Evolutionary conservation across 1,140 invertebrate species (phyloP).

Genomic region (Nasonia vitripennis): DNA sequence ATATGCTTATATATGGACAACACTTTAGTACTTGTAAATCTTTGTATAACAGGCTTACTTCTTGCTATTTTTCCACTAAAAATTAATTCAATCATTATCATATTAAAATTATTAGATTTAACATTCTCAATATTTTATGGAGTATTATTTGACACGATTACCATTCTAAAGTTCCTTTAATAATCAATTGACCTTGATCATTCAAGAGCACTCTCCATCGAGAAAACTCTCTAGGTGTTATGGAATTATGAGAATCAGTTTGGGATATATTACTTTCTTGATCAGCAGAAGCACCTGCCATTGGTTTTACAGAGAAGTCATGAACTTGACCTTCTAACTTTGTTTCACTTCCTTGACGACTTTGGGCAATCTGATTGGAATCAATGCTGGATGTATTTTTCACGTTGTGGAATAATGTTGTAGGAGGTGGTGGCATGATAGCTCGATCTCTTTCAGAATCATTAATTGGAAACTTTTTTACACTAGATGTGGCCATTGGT

Average conservation of each 20-base stretch:
- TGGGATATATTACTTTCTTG: conserved; percentile 10
- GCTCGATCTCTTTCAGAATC: conserved; percentile 35
- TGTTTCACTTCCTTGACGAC: neutral
- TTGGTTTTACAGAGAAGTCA: conserved; percentile 7
- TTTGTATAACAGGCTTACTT: conserved; percentile 66
- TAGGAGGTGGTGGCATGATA: conserved; percentile 62
- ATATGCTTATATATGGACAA: conserved; percentile 63
- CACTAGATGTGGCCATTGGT: conserved; percentile 59
- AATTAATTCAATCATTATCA: conserved; percentile 26
- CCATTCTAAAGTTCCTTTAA: conserved; percentile 65
- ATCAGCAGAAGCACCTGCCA: neutral
- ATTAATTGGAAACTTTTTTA: conserved; percentile 49
- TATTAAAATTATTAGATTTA: neutral
- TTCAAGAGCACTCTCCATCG: conserved; percentile 65
- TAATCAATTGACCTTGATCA: conserved; percentile 57
- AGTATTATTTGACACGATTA: conserved; percentile 41
- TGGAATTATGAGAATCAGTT: neutral
- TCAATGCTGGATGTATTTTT: neutral
- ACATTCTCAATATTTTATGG: conserved; percentile 11
- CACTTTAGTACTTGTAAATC: conserved; percentile 56
- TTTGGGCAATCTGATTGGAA: neutral
- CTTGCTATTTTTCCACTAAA: conserved; percentile 61
- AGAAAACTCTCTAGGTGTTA: conserved; percentile 55
- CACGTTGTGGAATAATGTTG: neutral
- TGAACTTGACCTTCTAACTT: neutral